Evolutionary conservation across 2,888 invertebrate genomes (phyloP), one percentile per base, ranked within the genome.

Genomic region (Galerucella nymphaeae): DNA sequence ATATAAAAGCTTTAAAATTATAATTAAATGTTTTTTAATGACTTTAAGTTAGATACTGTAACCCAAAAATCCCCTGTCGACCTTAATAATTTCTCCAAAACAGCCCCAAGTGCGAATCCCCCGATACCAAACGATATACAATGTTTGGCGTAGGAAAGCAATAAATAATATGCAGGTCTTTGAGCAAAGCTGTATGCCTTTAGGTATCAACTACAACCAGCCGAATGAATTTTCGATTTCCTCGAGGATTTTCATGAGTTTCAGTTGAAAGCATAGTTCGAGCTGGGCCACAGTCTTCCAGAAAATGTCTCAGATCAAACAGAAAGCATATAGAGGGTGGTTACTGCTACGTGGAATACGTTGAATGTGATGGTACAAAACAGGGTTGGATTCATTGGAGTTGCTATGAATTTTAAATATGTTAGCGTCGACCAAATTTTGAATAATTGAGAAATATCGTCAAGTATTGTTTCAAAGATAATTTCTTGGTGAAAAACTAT

Each of bases 141-240:
- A 84, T 86, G 86, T 86, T 86, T 86, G 85, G 85, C 82, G 83
- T 84, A 82, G 85, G 82, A 86, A 85, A 84, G 86, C 86, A 86
- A 87, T 87, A 86, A 86, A 87, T 87, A 87, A 87, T 86, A 86
- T 86, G 86, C 86, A 86, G 85, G 86, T 85, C 86, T 86, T 86
- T 85, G 85, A 86, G 85, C 83, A 80, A 80, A 81, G 82, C 81
- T 85, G 84, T 84, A 83, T 84, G 85, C 86, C 85, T 84, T 82
- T 84, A 85, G 85, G 85, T 85, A 85, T 85, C 85, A 84, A 82
- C 81, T 81, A 78, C 78, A 83, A 81, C 76, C 72, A 81, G 41
- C 82, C 85, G 83, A 41, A 64, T 62, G 70, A 71, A 38, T 41
- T 59, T 58, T 42, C 64, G 50, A n/a, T 58, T 8, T 13, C 14